Evolutionary conservation across 2,797 vertebrate genomes (phyloP), one percentile per base, ranked within the genome.

Genomic region (Sternotherus odoratus): DNA sequence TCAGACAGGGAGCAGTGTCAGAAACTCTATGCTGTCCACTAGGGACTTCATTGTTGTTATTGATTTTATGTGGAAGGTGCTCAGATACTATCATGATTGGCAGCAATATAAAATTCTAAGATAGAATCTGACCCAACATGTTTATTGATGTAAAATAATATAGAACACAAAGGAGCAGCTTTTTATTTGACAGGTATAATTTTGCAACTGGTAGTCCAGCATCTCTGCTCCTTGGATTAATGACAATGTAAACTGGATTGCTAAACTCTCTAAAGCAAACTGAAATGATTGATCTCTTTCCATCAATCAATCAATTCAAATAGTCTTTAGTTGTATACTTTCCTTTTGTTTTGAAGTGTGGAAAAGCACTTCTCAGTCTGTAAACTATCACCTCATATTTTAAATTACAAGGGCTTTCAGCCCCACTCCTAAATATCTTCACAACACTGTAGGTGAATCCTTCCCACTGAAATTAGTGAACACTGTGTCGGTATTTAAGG

Each of bases 401-500:
- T 66, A 36, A 36, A 66, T 36, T 89, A 92, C 75, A 77, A 72
- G 84, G 83, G 60, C 24, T 87, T 94, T n/a, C 75, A 82, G 33
- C n/a, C 83, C 51, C 39, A 57, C 8, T 91, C 21, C 48, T 86
- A 30, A 15, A 12, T 57, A 75, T 1, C 69, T 90, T 91, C 84
- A 86, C 86, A 84, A 51, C 53, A 33, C 46, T 78, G 48, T 82
- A 94, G 57, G 48, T 56, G 0, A 24, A 77, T 77, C 9, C 87
- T 88, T 88, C 83, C 77, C 66, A 3, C 63, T 88, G 84, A 92
- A 87, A 24, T 95, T 89, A 33, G 39, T 86, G 84, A 51, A 87
- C 95, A 36, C 57, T 28, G 0, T 75, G 84, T 83, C 79, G 60
- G 21, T 86, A 0, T 89, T 83, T 85, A 75, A 77, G 82, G 72